phyloP scores from a whole-genome alignment of 2,888 invertebrate genomes.

The Pachymerium ferrugineum region DNA sequence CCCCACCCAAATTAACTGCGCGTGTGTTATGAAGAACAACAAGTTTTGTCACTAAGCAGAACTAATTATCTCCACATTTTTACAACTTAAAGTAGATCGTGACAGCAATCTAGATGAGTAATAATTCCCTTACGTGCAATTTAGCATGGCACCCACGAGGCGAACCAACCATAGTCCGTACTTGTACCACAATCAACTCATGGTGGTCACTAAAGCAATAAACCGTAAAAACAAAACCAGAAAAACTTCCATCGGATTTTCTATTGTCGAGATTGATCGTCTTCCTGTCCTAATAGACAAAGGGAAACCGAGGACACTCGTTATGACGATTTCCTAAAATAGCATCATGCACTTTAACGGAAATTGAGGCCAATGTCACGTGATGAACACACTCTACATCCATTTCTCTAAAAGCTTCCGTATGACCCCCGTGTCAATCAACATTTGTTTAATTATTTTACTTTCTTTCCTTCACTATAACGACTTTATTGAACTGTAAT shows the following conservation, averaged over 20 bases:
- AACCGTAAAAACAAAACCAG: background rate
- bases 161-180: background rate
- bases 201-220: background rate
- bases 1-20: background rate
- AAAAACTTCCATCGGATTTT: background rate
- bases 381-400: no score
- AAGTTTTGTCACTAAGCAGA: background rate
- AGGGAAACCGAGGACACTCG: background rate
- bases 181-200: background rate
- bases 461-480: no score
- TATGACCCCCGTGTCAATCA: no score
- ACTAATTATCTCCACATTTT: slow-evolving; percentile 10
- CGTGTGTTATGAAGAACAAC: background rate
- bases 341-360: no score
- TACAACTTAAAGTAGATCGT: background rate
- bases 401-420: no score
- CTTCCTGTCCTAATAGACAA: background rate
- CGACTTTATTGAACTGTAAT: no score
- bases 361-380: no score
- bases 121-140: background rate
- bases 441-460: no score
- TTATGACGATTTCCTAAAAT: no score
- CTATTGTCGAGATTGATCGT: background rate
- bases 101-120: slow-evolving; percentile 1
- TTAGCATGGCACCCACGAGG: background rate